These are phyloP conservation scores for Clostera curtula DNA, from an alignment of 2,888 invertebrate genomes.

Conservation along the genomic window DNA sequence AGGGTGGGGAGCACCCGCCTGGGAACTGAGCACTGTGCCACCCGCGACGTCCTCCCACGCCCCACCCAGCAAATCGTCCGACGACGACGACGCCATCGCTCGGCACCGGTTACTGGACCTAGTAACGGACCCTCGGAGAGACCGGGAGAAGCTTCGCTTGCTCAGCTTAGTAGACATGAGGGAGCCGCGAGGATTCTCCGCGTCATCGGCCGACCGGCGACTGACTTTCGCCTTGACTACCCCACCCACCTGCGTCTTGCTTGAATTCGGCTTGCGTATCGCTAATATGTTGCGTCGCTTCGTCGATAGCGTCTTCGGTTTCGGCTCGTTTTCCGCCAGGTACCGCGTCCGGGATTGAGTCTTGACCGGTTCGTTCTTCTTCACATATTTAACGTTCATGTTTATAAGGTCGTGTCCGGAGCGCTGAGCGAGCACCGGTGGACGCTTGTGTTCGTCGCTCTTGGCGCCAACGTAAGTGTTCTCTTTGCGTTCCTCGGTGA, in stretches of 20 bases:
- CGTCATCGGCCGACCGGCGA: constrained; percentile 49
- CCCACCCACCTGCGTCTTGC: constrained; percentile 47
- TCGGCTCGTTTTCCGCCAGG: constrained; percentile 52
- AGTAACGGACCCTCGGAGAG: constrained; percentile 22
- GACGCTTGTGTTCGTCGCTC: constrained; percentile 42
- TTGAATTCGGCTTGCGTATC: constrained; percentile 56
- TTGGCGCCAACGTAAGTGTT: constrained; percentile 60
- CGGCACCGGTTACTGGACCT: constrained; percentile 29
- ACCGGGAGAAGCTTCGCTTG: constrained; percentile 48
- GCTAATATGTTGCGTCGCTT: constrained; percentile 59
- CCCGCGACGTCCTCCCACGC: constrained; percentile 48
- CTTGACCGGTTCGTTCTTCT: constrained; percentile 50
- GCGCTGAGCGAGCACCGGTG: constrained; percentile 37
- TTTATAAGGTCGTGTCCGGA: constrained; percentile 48
- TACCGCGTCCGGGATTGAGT: constrained; percentile 43
- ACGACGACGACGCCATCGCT: constrained; percentile 48
- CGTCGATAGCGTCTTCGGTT: constrained; percentile 47
- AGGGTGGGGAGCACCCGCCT: constrained; percentile 12
- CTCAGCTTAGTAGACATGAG: constrained; percentile 36
- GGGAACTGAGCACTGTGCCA: constrained; percentile 31
- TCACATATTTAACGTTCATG: constrained; percentile 42
- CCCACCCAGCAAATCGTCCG: constrained; percentile 37
- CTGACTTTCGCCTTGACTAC: constrained; percentile 40
- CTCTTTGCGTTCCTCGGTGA: constrained; percentile 62
- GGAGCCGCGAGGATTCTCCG: constrained; percentile 40